Base-by-base conservation (phyloP, 2,888 invertebrate species). In the Scaptomyza polygonia region DNA sequence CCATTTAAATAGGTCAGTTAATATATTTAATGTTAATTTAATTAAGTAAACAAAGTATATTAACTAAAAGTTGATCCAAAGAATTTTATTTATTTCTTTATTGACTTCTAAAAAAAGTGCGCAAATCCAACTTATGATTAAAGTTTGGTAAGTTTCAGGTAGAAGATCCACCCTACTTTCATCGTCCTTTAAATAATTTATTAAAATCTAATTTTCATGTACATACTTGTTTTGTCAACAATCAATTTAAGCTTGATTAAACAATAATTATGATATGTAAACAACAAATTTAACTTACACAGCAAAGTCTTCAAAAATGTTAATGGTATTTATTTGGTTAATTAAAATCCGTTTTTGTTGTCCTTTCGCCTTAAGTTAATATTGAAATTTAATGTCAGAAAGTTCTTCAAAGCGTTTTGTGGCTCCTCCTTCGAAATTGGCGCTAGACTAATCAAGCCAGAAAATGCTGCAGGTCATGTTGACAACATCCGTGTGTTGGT, bases 331-430 rank as follows among this genome's bases (percentile, higher is more conserved):
- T 81, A 54, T 72, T 51, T 40, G 61, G 42, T 54, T 70, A 69
- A 74, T 67, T 66, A 53, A 67, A 72, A 85, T 86, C 66, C 77
- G 65, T 68, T 59, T 77, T 82, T 77, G 88, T 82, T 83, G 61
- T 86, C 45, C 70, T 44, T 44, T 55, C 45, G 32, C 64, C 30
- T 80, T 79, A 39, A 59, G 76, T 67, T 81, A 81, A 78, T 82
- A 83, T 74, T 87, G 52, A 67, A 66, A 75, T 67, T 59, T 25
- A 72, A 67, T 80, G 59, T 59, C 45, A 14, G 16, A 54, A 9
- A 57, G 44, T 39, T 74, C 69, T 75, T 84, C 88, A 84, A 84
- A 83, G 88, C 52, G 56, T 56, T 67, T 59, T 57, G 5, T 53
- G 43, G 27, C 29, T 47, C 45, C 55, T 32, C 29, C 39, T 56